Evolutionary conservation across 2,888 invertebrate species (phyloP), one percentile per base, ranked within the genome.

Genomic region (Habrosyne pyritoides): DNA sequence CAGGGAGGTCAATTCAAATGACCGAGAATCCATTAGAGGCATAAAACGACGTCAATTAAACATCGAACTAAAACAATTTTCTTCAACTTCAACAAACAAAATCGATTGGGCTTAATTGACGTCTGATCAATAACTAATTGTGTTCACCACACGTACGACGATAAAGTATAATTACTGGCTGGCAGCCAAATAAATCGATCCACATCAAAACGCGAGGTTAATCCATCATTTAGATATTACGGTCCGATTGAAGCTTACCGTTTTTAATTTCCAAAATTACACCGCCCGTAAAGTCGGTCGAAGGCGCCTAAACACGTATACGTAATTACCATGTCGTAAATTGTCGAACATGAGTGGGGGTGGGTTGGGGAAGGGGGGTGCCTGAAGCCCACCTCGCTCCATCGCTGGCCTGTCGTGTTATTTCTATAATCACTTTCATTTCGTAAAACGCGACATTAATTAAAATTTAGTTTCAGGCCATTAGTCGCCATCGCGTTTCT

Each of bases 381-480:
- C 69, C 63, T 42, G 42, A 42, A 60, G 66, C 67, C 71, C 71
- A 69, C 75, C 75, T 74, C 75, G 77, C 81, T 81, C 80, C 77
- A 77, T 72, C 74, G 75, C 79, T 81, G 75, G 75, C 84, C 84
- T 89, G 88, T 89, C 90, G 90, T 85, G 88, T 91, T 91, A 89
- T 85, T 89, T 86, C 83, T 85, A 85, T 92, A 92, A 92, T 92
- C 90, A 92, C 89, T 91, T 89, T 88, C 87, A 90, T 90, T 91
- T 79, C 81, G 81, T 91, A 88, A 86, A 91, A 91, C 89, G 90
- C 91, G 91, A 90, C 90, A 92, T 89, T 93, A 93, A 93, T 93
- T 93, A 93, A 93, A 93, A 91, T 93, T 92, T 93, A 91, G 92
- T 90, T 91, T 90, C 90, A 91, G 91, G 73, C 91, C 91, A 91